Evolutionary conservation across 2,888 invertebrate species (phyloP), one percentile per base, ranked within the genome.

Genomic region (Sminthurides aquaticus): DNA sequence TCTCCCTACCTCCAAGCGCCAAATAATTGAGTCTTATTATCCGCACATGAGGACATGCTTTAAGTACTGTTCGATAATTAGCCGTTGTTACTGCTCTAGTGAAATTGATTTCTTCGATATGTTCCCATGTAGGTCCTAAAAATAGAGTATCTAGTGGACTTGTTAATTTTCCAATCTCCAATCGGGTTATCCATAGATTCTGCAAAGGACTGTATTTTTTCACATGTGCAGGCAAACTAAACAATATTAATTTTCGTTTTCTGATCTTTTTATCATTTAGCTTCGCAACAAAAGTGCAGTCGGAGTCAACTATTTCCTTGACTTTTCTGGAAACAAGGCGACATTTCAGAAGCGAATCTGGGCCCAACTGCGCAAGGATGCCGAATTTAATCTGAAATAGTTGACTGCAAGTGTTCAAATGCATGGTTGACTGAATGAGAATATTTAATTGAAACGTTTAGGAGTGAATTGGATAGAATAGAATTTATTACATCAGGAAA

Each of bases 251-350:
- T n/a, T n/a, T n/a, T n/a, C n/a, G n/a, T n/a, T n/a, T n/a, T n/a
- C n/a, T n/a, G n/a, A n/a, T n/a, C 49, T 60, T 60, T n/a, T n/a
- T 3, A 28, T 60, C 60, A 52, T 20, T 60, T 29, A 60, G 24
- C 27, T 28, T 1, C 2, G 28, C 49, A 8, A 20, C 20, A 52
- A 60, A 60, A 22, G 8, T 49, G 28, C 20, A 49, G 5, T 27
- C 15, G 18, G 11, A 2, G 20, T 60, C 52, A 3, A 60, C 26
- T 8, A 20, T 8, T 18, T 27, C 29, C 20, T 49, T 25, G 1
- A 60, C 15, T 8, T 25, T 5, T 27, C 28, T 24, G n/a, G 27
- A 27, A n/a, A 60, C 52, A 26, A 49, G 28, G 1, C 61, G 55
- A 25, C 55, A 62, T 55, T 27, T 34, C n/a, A 62, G n/a, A 1